Evolutionary conservation across 2,113 vertebrate species (phyloP).

Genomic region (Aphyosemion australe): DNA sequence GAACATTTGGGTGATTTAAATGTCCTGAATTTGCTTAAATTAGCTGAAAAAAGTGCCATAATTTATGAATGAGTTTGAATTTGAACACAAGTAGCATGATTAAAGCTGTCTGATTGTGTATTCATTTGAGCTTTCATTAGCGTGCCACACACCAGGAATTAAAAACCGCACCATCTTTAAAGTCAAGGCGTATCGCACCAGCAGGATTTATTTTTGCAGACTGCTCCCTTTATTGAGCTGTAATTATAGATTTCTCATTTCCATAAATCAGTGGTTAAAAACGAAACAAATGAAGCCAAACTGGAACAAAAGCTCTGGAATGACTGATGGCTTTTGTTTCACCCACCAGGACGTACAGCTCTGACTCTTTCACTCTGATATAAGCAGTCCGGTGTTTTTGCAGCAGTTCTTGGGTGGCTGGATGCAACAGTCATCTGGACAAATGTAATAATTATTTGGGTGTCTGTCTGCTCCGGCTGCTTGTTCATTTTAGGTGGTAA

Average conservation of each 20-base stretch:
- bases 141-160: constrained; percentile 53
- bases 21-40: constrained; percentile 1
- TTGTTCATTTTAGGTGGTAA: constrained; percentile 50
- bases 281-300: neutral
- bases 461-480: constrained; percentile 53
- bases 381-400: constrained; percentile 19
- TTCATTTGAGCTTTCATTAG: constrained; percentile 51
- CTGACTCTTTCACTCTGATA: constrained; percentile 15
- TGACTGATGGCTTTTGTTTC: constrained; percentile 1
- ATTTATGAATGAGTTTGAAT: constrained; percentile 42
- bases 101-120: constrained; percentile 22
- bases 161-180: constrained; percentile 56
- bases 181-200: constrained; percentile 47
- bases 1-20: neutral
- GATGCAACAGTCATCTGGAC: constrained; percentile 49
- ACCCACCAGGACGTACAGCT: neutral
- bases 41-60: neutral
- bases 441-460: constrained; percentile 52
- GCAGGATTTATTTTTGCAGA: constrained; percentile 43
- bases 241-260: constrained; percentile 52
- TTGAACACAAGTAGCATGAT: constrained; percentile 25
- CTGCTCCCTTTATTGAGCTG: constrained; percentile 33
- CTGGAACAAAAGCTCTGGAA: constrained; percentile 13
- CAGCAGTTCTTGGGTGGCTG: constrained; percentile 40
- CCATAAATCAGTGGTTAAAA: constrained; percentile 32